Evolutionary conservation across 2,888 invertebrate genomes (phyloP).

Genomic region (Caenorhabditis japonica): DNA sequence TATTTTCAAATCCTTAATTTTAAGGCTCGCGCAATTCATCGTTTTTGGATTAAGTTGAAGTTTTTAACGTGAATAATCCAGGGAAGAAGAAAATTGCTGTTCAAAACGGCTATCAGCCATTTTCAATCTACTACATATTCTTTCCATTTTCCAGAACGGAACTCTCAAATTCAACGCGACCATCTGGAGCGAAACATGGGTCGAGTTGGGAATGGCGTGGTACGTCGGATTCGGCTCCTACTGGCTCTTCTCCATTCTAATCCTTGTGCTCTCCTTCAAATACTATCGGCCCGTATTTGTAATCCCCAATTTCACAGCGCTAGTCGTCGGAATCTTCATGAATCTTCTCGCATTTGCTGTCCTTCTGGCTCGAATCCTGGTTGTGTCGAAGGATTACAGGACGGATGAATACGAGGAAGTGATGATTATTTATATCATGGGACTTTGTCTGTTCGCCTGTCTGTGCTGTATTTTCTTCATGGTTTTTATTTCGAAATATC

Average conservation of each 20-base stretch:
- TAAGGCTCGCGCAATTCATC: no score
- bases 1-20: not conserved
- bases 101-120: no score
- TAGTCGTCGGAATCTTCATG: slow-evolving; percentile 67
- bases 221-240: slow-evolving; percentile 66
- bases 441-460: slow-evolving; percentile 62
- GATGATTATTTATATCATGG: slow-evolving; percentile 63
- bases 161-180: slow-evolving; percentile 57
- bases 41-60: no score
- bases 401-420: slow-evolving; percentile 63
- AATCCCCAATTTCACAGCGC: slow-evolving; percentile 68
- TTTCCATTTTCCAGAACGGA: slow-evolving; percentile 35
- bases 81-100: no score
- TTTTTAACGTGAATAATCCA: no score
- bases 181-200: slow-evolving; percentile 67
- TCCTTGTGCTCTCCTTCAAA: slow-evolving; percentile 68
- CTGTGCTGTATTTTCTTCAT: slow-evolving; percentile 63
- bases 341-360: slow-evolving; percentile 68
- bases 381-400: slow-evolving; percentile 62
- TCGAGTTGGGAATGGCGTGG: slow-evolving; percentile 70
- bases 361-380: slow-evolving; percentile 57
- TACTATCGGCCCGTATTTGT: slow-evolving; percentile 72
- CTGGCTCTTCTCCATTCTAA: slow-evolving; percentile 69
- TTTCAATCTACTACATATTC: not conserved
- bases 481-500: slow-evolving; percentile 61